Evolutionary conservation across 2,113 vertebrate species (phyloP).

Genomic region (Agapornis roseicollis): DNA sequence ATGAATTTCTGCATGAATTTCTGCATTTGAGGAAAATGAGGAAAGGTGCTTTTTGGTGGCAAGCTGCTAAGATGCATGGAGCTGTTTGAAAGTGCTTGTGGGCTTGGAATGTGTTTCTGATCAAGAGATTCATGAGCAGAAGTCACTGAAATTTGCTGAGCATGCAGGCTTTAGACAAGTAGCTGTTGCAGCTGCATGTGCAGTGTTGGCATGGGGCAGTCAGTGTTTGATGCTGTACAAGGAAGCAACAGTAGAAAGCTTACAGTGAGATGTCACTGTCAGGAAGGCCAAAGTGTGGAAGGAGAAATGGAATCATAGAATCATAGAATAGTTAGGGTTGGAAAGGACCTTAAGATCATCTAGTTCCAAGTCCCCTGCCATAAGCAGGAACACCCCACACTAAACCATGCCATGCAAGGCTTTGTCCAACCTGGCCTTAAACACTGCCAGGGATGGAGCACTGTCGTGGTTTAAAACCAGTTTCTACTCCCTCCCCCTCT

Average conservation of each 20-base stretch:
- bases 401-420: no score
- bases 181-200: neutral
- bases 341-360: no score
- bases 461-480: no score
- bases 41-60: neutral
- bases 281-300: neutral
- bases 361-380: no score
- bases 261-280: neutral
- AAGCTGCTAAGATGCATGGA: neutral
- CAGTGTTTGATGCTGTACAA: neutral
- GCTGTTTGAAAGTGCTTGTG: neutral
- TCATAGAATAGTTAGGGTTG: no score
- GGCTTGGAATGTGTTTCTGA: neutral
- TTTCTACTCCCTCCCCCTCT: no score
- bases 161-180: neutral
- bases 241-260: neutral
- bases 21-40: neutral
- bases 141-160: neutral
- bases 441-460: no score
- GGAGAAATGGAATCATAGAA: neutral
- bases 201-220: rapidly evolving
- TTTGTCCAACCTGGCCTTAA: no score
- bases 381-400: no score
- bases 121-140: neutral
- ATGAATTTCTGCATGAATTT: neutral